Conservation (phyloP, 2,888 invertebrate species). For the Nomada ruficornis region DNA sequence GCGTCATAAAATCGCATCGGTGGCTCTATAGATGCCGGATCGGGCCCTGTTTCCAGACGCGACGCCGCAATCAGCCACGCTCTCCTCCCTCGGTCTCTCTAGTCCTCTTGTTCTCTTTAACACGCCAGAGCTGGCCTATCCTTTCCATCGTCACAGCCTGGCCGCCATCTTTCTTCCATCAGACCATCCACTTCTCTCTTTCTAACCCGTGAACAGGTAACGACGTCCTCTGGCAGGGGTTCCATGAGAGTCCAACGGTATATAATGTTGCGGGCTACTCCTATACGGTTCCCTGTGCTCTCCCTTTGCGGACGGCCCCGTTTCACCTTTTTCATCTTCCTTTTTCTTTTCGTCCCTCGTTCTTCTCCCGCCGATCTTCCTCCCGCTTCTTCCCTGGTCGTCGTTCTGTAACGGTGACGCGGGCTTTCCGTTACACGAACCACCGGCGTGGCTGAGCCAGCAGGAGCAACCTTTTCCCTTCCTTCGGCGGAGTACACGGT, state of each 20-base stretch:
- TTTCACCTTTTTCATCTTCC: constrained; percentile 63
- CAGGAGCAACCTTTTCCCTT: constrained; percentile 62
- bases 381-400: constrained; percentile 36
- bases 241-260: constrained; percentile 64
- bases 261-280: constrained; percentile 55
- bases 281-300: constrained; percentile 57
- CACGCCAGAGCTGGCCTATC: constrained; percentile 22
- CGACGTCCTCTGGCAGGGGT: constrained; percentile 59
- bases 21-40: constrained; percentile 29
- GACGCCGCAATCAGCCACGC: constrained; percentile 52
- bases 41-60: constrained; percentile 46
- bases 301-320: constrained; percentile 64
- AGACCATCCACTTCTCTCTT: constrained; percentile 5
- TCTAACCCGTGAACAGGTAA: constrained; percentile 31
- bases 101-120: constrained; percentile 17
- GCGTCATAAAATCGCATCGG: constrained; percentile 65
- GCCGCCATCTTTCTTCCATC: constrained; percentile 1
- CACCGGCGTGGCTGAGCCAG: constrained; percentile 38
- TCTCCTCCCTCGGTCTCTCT: constrained; percentile 4
- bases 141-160: constrained; percentile 4
- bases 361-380: constrained; percentile 38
- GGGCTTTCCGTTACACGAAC: constrained; percentile 71
- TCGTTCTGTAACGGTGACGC: constrained; percentile 71
- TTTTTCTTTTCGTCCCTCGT: constrained; percentile 53
- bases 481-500: constrained; percentile 55